These are phyloP conservation scores for Plectrocnemia conspersa DNA, from an alignment of 1,140 invertebrate species.

Conservation along the genomic window DNA sequence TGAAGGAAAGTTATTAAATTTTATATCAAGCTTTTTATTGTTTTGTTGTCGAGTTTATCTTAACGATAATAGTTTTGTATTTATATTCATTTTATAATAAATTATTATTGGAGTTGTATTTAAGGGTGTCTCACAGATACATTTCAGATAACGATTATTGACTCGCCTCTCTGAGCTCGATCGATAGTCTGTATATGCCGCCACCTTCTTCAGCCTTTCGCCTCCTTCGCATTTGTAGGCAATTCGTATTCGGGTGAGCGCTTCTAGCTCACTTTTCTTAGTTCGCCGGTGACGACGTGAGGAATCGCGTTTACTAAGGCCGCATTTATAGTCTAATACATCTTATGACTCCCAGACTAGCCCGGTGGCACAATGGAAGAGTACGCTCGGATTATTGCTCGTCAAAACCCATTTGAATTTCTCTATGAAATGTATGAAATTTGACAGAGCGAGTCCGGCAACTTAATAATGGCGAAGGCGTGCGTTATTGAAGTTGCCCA, in stretches of 20 bases:
- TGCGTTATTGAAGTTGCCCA: conserved; percentile 28
- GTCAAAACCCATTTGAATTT: not conserved
- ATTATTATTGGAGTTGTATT: too few species aligned
- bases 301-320: conserved; percentile 23
- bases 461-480: conserved; percentile 16
- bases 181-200: too few species aligned
- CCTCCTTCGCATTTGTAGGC: conserved; percentile 25
- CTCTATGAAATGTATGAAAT: not conserved
- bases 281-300: conserved; percentile 31
- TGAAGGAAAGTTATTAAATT: too few species aligned
- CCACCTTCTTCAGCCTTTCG: too few species aligned
- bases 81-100: too few species aligned
- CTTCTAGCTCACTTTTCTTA: conserved; percentile 26
- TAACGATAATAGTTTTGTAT: too few species aligned
- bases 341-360: not conserved
- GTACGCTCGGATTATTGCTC: not conserved
- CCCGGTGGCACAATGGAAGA: not conserved
- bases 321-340: not conserved
- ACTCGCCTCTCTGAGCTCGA: too few species aligned
- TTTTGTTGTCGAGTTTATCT: too few species aligned
- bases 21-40: too few species aligned
- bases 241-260: conserved; percentile 29
- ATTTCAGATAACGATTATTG: too few species aligned
- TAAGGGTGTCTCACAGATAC: too few species aligned
- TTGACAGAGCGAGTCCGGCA: conserved; percentile 8